Conservation (phyloP, 2,113 vertebrate species). For the Semnornis frantzii region DNA sequence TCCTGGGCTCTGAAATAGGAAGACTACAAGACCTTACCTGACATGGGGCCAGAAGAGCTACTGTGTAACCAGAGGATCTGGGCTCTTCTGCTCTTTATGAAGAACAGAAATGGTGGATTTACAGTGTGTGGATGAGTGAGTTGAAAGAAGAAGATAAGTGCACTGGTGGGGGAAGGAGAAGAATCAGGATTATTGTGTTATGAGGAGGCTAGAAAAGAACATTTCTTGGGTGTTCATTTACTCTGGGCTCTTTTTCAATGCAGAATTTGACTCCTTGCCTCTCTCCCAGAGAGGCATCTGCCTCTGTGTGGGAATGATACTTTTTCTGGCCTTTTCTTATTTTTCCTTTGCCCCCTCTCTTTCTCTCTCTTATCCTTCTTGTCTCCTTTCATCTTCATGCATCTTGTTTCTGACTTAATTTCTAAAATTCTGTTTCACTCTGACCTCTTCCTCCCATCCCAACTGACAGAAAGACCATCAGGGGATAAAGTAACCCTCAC, state of each 20-base stretch:
- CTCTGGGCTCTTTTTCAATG: background rate
- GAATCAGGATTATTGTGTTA: background rate
- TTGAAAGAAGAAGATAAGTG: background rate
- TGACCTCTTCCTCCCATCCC: background rate
- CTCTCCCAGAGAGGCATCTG: background rate
- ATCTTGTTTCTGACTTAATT: background rate
- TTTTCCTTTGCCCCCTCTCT: background rate
- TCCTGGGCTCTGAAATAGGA: too few species aligned
- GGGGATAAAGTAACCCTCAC: background rate
- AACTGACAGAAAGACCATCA: background rate
- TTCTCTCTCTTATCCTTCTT: background rate
- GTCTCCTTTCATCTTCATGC: background rate
- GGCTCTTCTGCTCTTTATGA: background rate
- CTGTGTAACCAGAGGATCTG: background rate
- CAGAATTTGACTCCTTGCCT: background rate
- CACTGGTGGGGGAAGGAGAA: background rate
- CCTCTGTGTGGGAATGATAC: background rate
- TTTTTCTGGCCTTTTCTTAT: background rate
- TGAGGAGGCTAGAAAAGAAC: background rate
- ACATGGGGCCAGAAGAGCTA: background rate
- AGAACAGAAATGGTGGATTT: background rate
- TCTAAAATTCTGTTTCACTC: background rate
- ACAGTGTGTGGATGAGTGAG: background rate
- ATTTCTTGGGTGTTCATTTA: background rate
- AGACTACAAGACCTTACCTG: too few species aligned